These are phyloP conservation scores for Macquaria ambigua DNA, from an alignment of 2,113 vertebrate genomes.

Conservation along the genomic window DNA sequence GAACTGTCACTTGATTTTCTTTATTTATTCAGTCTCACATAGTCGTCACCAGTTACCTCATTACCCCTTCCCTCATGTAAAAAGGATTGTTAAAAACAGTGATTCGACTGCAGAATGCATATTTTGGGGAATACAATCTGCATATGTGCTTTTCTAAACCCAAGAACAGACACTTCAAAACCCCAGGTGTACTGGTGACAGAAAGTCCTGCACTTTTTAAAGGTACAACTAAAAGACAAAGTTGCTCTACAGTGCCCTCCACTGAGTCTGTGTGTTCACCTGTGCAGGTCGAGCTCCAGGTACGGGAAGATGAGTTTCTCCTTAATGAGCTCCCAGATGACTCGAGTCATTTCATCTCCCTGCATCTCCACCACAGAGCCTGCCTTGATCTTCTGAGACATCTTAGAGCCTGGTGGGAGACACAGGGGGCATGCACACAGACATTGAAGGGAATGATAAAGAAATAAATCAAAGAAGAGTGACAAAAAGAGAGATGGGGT, in stretches of 20 bases:
- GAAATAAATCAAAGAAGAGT: background rate
- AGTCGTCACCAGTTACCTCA: background rate
- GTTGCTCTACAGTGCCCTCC: background rate
- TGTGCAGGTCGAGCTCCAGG: conserved; percentile 95
- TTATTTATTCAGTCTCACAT: background rate
- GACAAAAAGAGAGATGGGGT: background rate
- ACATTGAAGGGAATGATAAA: background rate
- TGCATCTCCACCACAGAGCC: conserved; percentile 98
- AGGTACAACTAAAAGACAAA: background rate
- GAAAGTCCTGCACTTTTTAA: background rate
- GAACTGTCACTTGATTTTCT: background rate
- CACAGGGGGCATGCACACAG: conserved; percentile 10
- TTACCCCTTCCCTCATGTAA: background rate
- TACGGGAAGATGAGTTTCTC: conserved; percentile 97
- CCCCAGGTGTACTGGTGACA: background rate
- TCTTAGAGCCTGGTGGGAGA: conserved; percentile 81
- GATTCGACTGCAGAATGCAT: background rate
- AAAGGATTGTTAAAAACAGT: background rate
- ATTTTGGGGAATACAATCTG: background rate
- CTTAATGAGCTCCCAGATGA: conserved; percentile 99
- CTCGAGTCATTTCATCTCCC: conserved; percentile 98
- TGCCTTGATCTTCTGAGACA: conserved; percentile 94
- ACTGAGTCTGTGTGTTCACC: conserved; percentile 81
- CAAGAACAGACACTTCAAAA: background rate
- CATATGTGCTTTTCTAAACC: background rate